Percentiles rank a stretch among this genome's conserved stretches.
phyloP scores from a whole-genome alignment of 2,113 vertebrate genomes.

The Catharus minimus region DNA sequence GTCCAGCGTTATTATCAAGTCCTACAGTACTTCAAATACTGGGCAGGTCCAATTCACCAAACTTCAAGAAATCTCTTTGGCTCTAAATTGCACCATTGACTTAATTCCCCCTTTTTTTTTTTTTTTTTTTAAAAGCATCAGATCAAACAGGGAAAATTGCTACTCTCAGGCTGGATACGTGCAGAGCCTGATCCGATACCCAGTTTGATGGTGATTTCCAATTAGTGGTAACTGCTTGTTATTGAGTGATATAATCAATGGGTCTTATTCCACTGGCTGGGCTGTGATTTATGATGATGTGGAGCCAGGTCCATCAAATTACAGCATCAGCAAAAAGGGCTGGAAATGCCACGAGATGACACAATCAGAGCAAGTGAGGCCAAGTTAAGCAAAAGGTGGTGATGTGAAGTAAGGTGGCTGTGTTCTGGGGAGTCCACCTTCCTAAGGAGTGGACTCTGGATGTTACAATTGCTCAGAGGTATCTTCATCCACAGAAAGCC shows the following conservation, averaged over 20 bases:
- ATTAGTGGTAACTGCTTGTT: conserved; percentile 62
- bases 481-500: background rate
- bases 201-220: conserved; percentile 51
- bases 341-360: background rate
- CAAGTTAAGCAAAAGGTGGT: background rate
- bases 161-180: background rate
- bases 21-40: background rate
- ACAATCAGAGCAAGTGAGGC: background rate
- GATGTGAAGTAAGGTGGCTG: background rate
- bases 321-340: background rate
- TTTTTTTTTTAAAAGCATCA: background rate
- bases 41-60: background rate
- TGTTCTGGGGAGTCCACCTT: background rate
- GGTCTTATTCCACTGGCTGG: conserved; percentile 24
- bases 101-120: background rate
- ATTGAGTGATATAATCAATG: conserved; percentile 68
- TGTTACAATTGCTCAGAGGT: background rate
- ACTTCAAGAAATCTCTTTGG: background rate
- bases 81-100: background rate
- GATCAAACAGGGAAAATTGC: conserved; percentile 52
- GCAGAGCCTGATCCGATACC: conserved; percentile 17
- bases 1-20: background rate
- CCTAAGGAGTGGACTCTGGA: background rate
- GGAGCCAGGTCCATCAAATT: conserved; percentile 35
- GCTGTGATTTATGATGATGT: conserved; percentile 60